phyloP scores from a whole-genome alignment of 2,888 invertebrate species.

The Baccha elongata region DNA sequence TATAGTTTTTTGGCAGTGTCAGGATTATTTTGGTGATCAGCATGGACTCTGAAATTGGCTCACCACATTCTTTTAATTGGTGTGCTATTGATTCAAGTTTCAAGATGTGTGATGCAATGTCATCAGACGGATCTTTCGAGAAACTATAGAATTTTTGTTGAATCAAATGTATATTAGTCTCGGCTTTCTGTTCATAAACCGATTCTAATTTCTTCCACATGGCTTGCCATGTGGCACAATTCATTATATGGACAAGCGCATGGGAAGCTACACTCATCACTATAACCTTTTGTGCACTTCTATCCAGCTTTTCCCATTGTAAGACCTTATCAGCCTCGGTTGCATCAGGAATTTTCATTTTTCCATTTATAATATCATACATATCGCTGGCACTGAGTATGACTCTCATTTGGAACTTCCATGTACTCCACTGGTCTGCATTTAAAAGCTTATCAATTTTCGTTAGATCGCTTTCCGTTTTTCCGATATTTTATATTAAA shows the following conservation, averaged over 20 bases:
- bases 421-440: constrained; percentile 35
- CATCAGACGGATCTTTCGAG: constrained; percentile 40
- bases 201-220: constrained; percentile 33
- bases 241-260: constrained; percentile 36
- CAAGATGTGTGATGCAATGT: constrained; percentile 55
- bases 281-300: constrained; percentile 42
- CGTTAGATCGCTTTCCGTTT: constrained; percentile 29
- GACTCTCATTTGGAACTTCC: constrained; percentile 32
- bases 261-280: constrained; percentile 29
- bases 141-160: constrained; percentile 70
- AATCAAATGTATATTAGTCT: constrained; percentile 43
- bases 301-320: constrained; percentile 18
- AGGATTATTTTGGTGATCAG: constrained; percentile 27
- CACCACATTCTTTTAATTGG: constrained; percentile 52
- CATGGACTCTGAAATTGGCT: constrained; percentile 47
- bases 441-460: constrained; percentile 40
- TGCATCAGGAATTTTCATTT: background rate
- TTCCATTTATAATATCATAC: constrained; percentile 24
- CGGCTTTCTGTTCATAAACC: constrained; percentile 38
- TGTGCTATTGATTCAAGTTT: constrained; percentile 45
- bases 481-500: constrained; percentile 13
- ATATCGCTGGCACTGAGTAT: constrained; percentile 35
- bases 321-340: background rate
- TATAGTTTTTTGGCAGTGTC: constrained; percentile 29
- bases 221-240: constrained; percentile 22